phyloP scores from a whole-genome alignment of 1,140 invertebrate species.

The Apis laboriosa region DNA sequence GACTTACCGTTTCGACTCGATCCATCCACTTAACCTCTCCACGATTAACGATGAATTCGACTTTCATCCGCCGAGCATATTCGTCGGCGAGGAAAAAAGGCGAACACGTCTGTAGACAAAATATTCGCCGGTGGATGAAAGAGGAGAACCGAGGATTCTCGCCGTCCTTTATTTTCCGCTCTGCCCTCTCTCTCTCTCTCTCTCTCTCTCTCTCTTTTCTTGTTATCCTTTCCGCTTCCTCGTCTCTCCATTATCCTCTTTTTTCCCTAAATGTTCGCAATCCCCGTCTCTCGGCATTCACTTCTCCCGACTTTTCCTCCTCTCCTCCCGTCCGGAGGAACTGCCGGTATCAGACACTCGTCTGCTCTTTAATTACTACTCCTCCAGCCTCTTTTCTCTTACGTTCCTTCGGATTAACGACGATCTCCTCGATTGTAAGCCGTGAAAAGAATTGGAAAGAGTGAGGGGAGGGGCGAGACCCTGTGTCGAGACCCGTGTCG shows the following conservation, averaged over 20 bases:
- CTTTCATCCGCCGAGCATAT: neutral
- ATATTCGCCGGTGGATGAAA: slow-evolving; percentile 26
- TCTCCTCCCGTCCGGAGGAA: neutral
- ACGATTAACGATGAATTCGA: slow-evolving; percentile 58
- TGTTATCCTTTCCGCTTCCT: slow-evolving; percentile 14
- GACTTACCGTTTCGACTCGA: no score
- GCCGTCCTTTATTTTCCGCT: neutral
- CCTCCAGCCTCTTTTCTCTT: slow-evolving; percentile 46
- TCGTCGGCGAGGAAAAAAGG: neutral
- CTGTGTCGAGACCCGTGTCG: neutral
- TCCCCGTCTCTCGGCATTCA: neutral
- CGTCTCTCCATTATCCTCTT: slow-evolving; percentile 9
- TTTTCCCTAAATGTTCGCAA: slow-evolving; percentile 12
- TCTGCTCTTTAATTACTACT: slow-evolving; percentile 67
- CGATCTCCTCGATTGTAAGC: slow-evolving; percentile 55
- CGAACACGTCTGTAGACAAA: slow-evolving; percentile 25
- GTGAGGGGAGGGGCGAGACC: neutral
- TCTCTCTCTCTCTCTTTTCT: neutral
- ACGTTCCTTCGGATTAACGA: slow-evolving; percentile 59
- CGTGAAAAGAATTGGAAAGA: slow-evolving; percentile 3
- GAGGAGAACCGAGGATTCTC: neutral
- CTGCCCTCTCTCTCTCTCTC: neutral
- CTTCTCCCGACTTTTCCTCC: neutral
- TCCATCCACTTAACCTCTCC: slow-evolving; percentile 38
- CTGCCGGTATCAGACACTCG: slow-evolving; percentile 52